phyloP scores from a whole-genome alignment of 2,113 vertebrate genomes.

The Ovibos moschatus region DNA sequence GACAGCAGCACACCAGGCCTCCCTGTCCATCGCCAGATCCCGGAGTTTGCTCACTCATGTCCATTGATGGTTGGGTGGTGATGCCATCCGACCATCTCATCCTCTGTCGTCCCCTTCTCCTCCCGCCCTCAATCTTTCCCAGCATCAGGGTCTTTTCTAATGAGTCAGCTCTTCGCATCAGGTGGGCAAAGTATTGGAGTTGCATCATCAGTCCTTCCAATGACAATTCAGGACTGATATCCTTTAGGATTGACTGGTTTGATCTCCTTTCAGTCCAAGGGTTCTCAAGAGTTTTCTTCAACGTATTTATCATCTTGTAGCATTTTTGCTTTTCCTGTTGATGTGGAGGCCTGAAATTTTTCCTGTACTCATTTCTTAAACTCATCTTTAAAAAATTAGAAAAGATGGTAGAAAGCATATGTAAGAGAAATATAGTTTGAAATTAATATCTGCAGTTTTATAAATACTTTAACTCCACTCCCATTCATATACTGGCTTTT shows the following conservation, averaged over 20 bases:
- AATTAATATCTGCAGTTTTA: constrained; percentile 12
- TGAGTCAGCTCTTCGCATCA: background rate
- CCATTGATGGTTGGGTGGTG: background rate
- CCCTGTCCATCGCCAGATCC: background rate
- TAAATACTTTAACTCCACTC: background rate
- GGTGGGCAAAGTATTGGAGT: background rate
- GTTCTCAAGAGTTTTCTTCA: background rate
- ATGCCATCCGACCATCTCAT: background rate
- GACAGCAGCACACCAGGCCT: background rate
- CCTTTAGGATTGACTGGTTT: background rate
- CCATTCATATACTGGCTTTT: constrained; percentile 8
- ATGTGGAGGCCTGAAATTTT: background rate
- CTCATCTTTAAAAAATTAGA: background rate
- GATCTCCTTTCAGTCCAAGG: background rate
- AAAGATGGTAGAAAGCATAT: background rate
- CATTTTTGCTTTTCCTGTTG: background rate
- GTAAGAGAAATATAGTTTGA: background rate
- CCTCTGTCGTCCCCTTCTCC: background rate
- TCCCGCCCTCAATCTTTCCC: background rate
- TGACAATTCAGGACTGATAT: background rate
- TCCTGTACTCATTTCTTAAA: background rate
- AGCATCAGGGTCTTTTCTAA: background rate
- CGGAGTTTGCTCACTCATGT: background rate
- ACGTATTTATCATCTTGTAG: background rate
- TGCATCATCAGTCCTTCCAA: background rate